Percentiles rank a stretch among this genome's conserved stretches.
Conservation (phyloP, 1,140 invertebrate genomes). For the Aculops lycopersici region DNA sequence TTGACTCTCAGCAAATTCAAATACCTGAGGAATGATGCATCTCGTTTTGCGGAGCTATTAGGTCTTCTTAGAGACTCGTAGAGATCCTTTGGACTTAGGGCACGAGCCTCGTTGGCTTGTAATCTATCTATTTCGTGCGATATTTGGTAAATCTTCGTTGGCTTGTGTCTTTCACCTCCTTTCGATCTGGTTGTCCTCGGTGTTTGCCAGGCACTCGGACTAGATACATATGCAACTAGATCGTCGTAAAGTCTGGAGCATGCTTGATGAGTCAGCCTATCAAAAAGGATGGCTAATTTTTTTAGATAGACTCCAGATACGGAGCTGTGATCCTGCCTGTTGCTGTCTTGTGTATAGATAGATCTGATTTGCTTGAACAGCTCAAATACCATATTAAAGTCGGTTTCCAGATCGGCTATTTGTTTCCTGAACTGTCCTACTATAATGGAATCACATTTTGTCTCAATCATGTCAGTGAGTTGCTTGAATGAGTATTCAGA, state of each 20-base stretch:
- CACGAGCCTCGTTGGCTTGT: not conserved
- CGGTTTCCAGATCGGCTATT: not conserved
- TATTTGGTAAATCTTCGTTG: no score
- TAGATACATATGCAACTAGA: no score
- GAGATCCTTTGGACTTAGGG: not conserved
- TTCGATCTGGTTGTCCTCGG: no score
- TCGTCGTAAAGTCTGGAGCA: no score
- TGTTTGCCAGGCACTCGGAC: no score
- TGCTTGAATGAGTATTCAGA: not conserved
- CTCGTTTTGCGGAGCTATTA: not conserved
- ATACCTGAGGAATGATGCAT: slow-evolving; percentile 7
- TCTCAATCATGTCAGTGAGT: not conserved
- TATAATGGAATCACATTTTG: no score
- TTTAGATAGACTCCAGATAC: slow-evolving; percentile 2
- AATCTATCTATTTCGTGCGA: not conserved
- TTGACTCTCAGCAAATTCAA: slow-evolving; percentile 8
- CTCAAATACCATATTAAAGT: not conserved
- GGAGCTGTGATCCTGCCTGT: not conserved
- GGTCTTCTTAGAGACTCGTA: not conserved
- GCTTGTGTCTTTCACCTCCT: no score
- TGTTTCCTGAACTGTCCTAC: not conserved
- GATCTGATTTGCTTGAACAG: not conserved
- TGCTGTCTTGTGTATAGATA: not conserved
- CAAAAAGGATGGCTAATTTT: slow-evolving; percentile 4
- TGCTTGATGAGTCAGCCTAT: no score